Base-by-base conservation (phyloP, 2,888 invertebrate species). In the Acheta domesticus region DNA sequence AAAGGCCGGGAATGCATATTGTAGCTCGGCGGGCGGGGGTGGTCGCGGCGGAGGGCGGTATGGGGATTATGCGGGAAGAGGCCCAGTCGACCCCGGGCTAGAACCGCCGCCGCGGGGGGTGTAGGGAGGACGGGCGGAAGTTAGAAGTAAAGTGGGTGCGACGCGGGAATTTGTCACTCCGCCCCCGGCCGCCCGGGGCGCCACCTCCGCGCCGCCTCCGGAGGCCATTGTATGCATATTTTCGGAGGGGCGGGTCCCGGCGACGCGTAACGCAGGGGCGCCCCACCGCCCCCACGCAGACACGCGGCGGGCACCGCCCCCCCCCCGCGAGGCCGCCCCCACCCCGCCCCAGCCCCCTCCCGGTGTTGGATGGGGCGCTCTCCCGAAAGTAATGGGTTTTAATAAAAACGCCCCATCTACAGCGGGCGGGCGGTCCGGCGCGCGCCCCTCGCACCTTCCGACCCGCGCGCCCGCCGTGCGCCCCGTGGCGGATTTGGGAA, bases 341-440 rank as follows among this genome's bases (percentile, higher is more conserved):
- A 62, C 16, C 16, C 16, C 62, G 3, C 62, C 62, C 14, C 62
- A 1, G 4, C 62, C 62, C 62, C 62, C 62, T 14, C 36, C n/a
- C 62, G 62, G 62, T 62, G 62, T 62, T 62, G 62, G 62, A 62
- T 62, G 62, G 62, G 62, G 62, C 62, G 62, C n/a, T 62, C 62
- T 62, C 62, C 62, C n/a, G 62, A 62, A 62, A 62, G 62, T 62
- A 62, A 62, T 62, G 62, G 62, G 16, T 62, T 62, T 62, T 62
- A 62, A 62, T 62, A 62, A 62, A 62, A 62, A 62, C 62, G 62
- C 62, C 62, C 36, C 36, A 36, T 36, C 36, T 36, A 36, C 36
- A 36, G 36, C 36, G 36, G 36, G 36, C 36, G 36, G 62, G 16
- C 62, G 62, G 36, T 36, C 36, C 62, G 16, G 62, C n/a, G 62